Percentiles rank a stretch among this genome's conserved stretches.
Evolutionary conservation across 2,113 vertebrate genomes (phyloP).

Genomic region (Psilopsiagon aurifrons): DNA sequence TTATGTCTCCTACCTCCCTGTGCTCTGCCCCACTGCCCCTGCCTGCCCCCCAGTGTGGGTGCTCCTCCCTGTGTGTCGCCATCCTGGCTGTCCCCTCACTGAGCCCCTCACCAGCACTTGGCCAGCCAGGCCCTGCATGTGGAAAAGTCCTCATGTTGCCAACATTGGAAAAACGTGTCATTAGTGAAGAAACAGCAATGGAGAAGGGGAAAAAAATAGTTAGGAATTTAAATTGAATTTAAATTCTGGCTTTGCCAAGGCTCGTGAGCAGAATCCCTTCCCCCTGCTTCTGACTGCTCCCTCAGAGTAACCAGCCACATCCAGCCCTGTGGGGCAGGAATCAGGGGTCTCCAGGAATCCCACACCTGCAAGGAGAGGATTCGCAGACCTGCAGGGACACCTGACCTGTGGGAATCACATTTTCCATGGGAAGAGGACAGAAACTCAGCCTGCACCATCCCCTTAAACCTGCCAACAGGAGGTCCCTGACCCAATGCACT

Average conservation of each 20-base stretch:
- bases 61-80: not conserved
- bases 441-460: not conserved
- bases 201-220: not conserved
- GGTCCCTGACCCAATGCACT: too few species aligned
- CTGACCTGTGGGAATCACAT: too few species aligned
- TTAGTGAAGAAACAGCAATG: not conserved
- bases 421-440: not conserved
- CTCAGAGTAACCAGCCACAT: not conserved
- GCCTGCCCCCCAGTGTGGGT: not conserved
- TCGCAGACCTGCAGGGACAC: not conserved
- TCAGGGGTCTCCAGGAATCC: not conserved
- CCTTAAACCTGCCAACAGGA: not conserved
- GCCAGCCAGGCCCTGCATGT: rapidly evolving
- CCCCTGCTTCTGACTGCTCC: not conserved
- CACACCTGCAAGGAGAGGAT: not conserved
- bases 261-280: not conserved
- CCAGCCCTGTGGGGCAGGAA: not conserved
- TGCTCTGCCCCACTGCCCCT: not conserved
- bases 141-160: not conserved
- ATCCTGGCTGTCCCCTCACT: not conserved
- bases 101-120: rapidly evolving
- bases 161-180: not conserved
- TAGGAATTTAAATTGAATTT: not conserved
- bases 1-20: not conserved
- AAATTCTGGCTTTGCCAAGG: not conserved